Evolutionary conservation across 2,113 vertebrate genomes (phyloP), one percentile per base, ranked within the genome.

Genomic region (Oreochromis spilurus): DNA sequence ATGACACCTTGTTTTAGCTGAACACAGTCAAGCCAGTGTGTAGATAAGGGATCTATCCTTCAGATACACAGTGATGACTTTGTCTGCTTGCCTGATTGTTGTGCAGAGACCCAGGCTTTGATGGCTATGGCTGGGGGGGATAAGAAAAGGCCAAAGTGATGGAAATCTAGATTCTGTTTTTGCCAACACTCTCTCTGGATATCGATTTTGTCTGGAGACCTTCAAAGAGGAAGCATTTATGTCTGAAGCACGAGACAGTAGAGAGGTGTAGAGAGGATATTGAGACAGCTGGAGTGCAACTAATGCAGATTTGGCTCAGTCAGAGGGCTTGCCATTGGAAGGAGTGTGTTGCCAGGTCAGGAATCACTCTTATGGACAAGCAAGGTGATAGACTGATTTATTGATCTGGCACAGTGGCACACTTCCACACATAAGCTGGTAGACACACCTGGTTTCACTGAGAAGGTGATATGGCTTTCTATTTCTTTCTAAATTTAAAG

Each of bases 131-230:
- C 84, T 92, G 77, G n/a, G 82, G n/a, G 86, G 93, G 90, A 94
- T 91, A 92, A 94, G 92, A 92, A 92, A 94, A 94, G 91, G 90
- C 87, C 90, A 84, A 92, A 94, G 92, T 93, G 94, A 95, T 94
- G 92, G 93, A 94, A 93, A 95, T 94, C 87, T 93, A 87, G 87
- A 88, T 89, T 92, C 85, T 87, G 84, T 94, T 94, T 91, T 92
- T 90, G 70, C 92, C 91, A 94, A 87, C 82, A 84, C 89, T 91
- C 91, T 93, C 89, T 95, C 87, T 88, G 70, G 17, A 43, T 95
- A 97, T 97, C 90, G 96, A 97, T 97, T 95, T 93, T 94, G 96
- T 96, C 96, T 96, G 94, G 92, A 93, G 94, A 93, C 86, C 87
- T 94, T 94, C 86, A 93, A 94, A 94, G 91, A 88, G 92, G 94